Conservation (phyloP, 2,797 vertebrate species). For the Xyrichtys novacula region DNA sequence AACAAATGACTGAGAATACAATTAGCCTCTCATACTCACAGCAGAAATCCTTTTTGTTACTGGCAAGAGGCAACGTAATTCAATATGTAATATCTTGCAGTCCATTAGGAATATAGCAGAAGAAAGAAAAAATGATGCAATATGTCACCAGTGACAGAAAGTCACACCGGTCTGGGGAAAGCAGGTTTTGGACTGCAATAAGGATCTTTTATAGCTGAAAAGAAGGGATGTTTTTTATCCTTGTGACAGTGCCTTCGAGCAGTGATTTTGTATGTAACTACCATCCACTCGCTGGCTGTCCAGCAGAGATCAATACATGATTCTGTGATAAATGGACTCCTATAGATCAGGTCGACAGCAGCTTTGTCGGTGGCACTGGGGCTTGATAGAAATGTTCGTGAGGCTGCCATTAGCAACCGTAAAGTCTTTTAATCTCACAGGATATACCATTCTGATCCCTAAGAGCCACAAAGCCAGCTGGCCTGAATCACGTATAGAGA, state of each 20-base stretch:
- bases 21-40: conserved; percentile 22
- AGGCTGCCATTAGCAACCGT: conserved; percentile 57
- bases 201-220: conserved; percentile 7
- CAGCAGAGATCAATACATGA: conserved; percentile 52
- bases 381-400: conserved; percentile 64
- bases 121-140: neutral
- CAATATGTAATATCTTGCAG: conserved; percentile 34
- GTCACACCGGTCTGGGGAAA: neutral
- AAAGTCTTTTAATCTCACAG: conserved; percentile 59
- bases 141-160: conserved; percentile 17
- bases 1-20: conserved; percentile 49
- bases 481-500: conserved; percentile 22
- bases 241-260: neutral
- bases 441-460: conserved; percentile 27
- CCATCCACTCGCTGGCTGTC: conserved; percentile 27
- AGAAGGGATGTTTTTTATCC: neutral
- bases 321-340: conserved; percentile 64
- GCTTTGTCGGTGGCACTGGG: conserved; percentile 49
- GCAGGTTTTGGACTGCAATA: neutral
- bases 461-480: conserved; percentile 24
- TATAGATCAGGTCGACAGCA: conserved; percentile 63
- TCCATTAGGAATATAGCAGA: conserved; percentile 24
- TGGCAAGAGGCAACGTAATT: conserved; percentile 37
- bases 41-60: conserved; percentile 35
- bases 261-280: conserved; percentile 30